Conservation (phyloP, 2,888 invertebrate genomes). For the Drosophila meridionalis region DNA sequence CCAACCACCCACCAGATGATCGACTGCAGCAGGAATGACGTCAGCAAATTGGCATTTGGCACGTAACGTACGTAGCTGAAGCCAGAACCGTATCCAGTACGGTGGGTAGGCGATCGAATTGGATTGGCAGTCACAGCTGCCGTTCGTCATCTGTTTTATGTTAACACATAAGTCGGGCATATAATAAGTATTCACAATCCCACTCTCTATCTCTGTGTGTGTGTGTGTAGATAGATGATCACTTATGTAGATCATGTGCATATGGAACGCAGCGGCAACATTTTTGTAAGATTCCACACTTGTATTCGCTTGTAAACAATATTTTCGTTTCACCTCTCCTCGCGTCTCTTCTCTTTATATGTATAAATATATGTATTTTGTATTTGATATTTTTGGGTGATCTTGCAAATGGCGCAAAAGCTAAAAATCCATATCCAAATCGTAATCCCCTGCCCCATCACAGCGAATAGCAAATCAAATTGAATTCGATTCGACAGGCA, state of each 20-base stretch:
- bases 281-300: slow-evolving; percentile 73
- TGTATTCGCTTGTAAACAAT: slow-evolving; percentile 68
- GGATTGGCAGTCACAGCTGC: slow-evolving; percentile 76
- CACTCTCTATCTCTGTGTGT: neutral
- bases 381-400: slow-evolving; percentile 38
- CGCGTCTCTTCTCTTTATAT: neutral
- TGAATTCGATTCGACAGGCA: slow-evolving; percentile 75
- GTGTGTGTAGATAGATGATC: slow-evolving; percentile 29
- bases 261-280: slow-evolving; percentile 64
- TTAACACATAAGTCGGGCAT: slow-evolving; percentile 65
- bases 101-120: slow-evolving; percentile 34
- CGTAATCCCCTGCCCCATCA: slow-evolving; percentile 25
- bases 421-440: slow-evolving; percentile 35
- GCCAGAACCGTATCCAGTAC: slow-evolving; percentile 43
- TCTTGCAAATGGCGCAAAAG: slow-evolving; percentile 50
- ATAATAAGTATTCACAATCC: slow-evolving; percentile 15
- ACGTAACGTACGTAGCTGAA: slow-evolving; percentile 37
- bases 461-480: slow-evolving; percentile 75
- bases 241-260: slow-evolving; percentile 65
- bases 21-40: slow-evolving; percentile 30
- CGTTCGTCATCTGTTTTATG: slow-evolving; percentile 75
- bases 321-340: slow-evolving; percentile 22
- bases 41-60: slow-evolving; percentile 30
- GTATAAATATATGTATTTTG: slow-evolving; percentile 1
- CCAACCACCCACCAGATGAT: neutral